Evolutionary conservation across 2,888 invertebrate genomes (phyloP), one percentile per base, ranked within the genome.

Genomic region (Polyommatus iphigenia): DNA sequence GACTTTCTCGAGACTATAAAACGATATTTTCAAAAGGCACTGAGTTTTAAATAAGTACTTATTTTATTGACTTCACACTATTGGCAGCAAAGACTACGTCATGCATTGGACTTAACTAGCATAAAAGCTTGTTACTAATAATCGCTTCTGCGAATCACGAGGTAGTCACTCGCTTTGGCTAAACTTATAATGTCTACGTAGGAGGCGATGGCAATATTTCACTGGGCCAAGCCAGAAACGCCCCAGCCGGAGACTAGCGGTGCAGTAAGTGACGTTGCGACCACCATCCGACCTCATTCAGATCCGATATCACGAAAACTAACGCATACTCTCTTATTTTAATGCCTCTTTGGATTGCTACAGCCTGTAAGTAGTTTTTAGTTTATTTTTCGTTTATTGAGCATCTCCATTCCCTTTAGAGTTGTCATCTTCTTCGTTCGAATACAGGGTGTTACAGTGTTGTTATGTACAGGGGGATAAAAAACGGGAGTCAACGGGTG

Each of bases 401-500:
- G 41, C 75, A 67, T 77, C 29, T 29, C 50, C 75, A 75, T 75
- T 24, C 24, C 73, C 73, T 46, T 24, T 75, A 29, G 18, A 15
- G 7, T 72, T 57, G 36, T 41, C 41, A 77, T 41, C 46, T 67
- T 62, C 46, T 24, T 71, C 15, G 59, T 46, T 29, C 10, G 32
- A 72, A 73, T n/a, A 18, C 24, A 54, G 46, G 46, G 13, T 10
- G 59, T 24, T 18, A 71, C 54, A 78, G 36, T 46, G 50, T 15
- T 75, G 57, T 77, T 67, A 24, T 78, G 18, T 76, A 46, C 95
- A 97, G 97, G 97, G 96, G 86, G 97, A 97, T 92, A 97, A 97
- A 95, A 97, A 97, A 92, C 95, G 97, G 84, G 97, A 97, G 86
- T 96, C 96, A 78, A 95, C 95, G 81, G 96, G 96, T 82, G 96